Base-by-base conservation (phyloP, 2,797 vertebrate genomes). In the Echiichthys vipera region DNA sequence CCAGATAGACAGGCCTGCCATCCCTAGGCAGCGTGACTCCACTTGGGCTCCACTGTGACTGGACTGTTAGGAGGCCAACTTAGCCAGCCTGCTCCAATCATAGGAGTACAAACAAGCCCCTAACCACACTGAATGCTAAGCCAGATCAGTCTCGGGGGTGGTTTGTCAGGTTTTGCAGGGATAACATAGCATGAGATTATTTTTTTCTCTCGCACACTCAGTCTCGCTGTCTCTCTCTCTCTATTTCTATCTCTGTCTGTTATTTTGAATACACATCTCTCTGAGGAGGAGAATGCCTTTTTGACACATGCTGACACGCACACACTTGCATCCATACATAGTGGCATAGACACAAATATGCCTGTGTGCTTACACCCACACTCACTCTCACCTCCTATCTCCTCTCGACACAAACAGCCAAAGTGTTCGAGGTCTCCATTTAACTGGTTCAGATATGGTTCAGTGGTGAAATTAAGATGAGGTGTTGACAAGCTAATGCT, bases 131-230 rank as follows among this genome's bases (percentile, higher is more conserved):
- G 87, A 90, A 90, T 88, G 87, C 89, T 94, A 92, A 93, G 89
- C 91, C 91, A 92, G 89, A 92, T 92, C 90, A 92, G 90, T 92
- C 91, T 91, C 84, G 65, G 89, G 85, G 88, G 86, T 88, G 87
- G 89, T 92, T 92, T 93, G 92, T 91, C 90, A 91, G 90, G 89
- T 93, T 93, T 94, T 91, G 90, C 87, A 86, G 85, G 89, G 92
- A 92, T 91, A 92, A 93, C 91, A 92, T 91, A 91, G 91, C 90
- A 94, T 90, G 85, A 93, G 89, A 93, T 93, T 94, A 90, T 93
- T 92, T 90, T 87, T 54, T 78, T 50, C 50, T 83, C 87, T 79
- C 69, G 56, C 53, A 11, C 29, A 3, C 82, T 66, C 66, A 27
- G 64, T 40, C 79, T 79, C 18, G 3, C 67, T 24, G 45, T 58